A percentile compares a stretch with the other conserved stretches of the same genome.
These are phyloP conservation scores for Acipenser oxyrinchus DNA, from an alignment of 2,797 vertebrate species.

Conservation along the genomic window DNA sequence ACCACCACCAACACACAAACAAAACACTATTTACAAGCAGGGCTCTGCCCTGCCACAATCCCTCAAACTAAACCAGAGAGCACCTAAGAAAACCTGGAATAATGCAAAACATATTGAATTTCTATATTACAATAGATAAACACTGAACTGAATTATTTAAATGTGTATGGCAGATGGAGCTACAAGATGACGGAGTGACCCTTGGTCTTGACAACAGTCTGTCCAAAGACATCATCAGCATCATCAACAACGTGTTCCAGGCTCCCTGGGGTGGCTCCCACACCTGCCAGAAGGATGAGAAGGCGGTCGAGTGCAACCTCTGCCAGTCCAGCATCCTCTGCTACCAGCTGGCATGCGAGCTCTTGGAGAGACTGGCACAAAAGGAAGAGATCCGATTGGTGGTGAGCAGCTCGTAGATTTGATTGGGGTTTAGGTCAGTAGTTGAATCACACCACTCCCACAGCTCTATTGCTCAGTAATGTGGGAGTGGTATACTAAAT, in stretches of 20 bases:
- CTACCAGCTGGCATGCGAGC: conserved; percentile 94
- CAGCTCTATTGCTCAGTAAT: background rate
- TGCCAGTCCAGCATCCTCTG: conserved; percentile 98
- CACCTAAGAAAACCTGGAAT: too few relatives aligned
- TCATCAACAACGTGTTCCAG: conserved; percentile 97
- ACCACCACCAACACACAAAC: too few relatives aligned
- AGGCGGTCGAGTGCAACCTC: conserved; percentile 83
- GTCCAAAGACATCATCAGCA: conserved; percentile 90
- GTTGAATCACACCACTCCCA: background rate
- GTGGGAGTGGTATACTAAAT: background rate
- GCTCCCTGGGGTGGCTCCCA: conserved; percentile 97
- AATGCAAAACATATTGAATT: too few relatives aligned
- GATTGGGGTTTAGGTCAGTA: conserved; percentile 77
- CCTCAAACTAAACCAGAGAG: too few relatives aligned
- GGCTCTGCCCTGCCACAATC: too few relatives aligned
- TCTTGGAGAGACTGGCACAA: conserved; percentile 87
- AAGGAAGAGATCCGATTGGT: conserved; percentile 90
- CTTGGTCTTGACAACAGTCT: conserved; percentile 89
- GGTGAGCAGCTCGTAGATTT: conserved; percentile 76
- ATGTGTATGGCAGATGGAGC: conserved; percentile 79
- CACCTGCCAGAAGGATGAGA: conserved; percentile 94
- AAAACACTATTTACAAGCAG: too few relatives aligned
- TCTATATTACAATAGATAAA: too few relatives aligned
- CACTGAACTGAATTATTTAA: background rate
- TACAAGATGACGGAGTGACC: conserved; percentile 92